A percentile compares a stretch with the other conserved stretches of the same genome.
phyloP scores from a whole-genome alignment of 1,140 invertebrate genomes.

The Nymphalis io region DNA sequence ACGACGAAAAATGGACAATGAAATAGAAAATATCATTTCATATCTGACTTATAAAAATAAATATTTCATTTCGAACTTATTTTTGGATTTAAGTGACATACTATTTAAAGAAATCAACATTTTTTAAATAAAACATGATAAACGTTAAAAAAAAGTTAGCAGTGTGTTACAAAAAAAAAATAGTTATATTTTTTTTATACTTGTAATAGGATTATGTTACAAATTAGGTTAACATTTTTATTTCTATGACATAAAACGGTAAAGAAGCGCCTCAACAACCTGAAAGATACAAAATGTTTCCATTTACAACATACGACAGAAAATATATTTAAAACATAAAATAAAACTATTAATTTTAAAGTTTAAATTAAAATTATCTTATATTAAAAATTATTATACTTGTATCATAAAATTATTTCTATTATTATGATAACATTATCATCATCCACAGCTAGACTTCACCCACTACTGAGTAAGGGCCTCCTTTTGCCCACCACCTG shows the following conservation, averaged over 20 bases:
- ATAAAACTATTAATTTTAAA: background rate
- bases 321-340: slow-evolving; percentile 11
- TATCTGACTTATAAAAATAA: slow-evolving; percentile 8
- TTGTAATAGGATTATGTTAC: slow-evolving; percentile 9
- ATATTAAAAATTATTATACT: too few species aligned
- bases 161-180: background rate
- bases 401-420: too few species aligned
- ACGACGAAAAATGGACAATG: slow-evolving; percentile 57
- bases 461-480: too few species aligned
- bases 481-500: too few species aligned
- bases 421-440: too few species aligned
- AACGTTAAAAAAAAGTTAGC: background rate
- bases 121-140: background rate
- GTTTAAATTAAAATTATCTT: too few species aligned
- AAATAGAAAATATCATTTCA: slow-evolving; percentile 48
- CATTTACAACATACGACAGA: slow-evolving; percentile 35
- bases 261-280: slow-evolving; percentile 36
- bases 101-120: too few species aligned
- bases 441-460: too few species aligned
- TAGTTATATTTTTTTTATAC: background rate
- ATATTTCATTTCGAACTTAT: too few species aligned
- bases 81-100: background rate
- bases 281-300: slow-evolving; percentile 36
- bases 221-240: slow-evolving; percentile 38
- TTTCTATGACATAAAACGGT: slow-evolving; percentile 36